Evolutionary conservation across 2,888 invertebrate species (phyloP).

Genomic region (Galerucella calmariensis): DNA sequence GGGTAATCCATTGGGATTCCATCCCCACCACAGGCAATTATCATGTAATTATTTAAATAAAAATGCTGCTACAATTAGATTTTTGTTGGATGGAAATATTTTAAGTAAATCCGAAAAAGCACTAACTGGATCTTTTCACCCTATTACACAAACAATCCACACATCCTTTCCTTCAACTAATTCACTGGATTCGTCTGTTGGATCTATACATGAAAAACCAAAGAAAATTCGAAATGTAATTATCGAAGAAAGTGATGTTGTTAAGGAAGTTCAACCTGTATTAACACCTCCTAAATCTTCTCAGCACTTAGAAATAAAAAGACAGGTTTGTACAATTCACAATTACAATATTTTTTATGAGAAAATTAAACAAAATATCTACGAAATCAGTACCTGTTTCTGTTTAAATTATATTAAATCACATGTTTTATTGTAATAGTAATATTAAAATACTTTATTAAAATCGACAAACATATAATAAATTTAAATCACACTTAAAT

Average conservation of each 20-base stretch:
- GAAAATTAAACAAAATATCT: neutral
- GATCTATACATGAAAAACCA: conserved; percentile 52
- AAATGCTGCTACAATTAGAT: conserved; percentile 66
- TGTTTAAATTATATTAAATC: too few relatives aligned
- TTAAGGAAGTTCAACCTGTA: conserved; percentile 56
- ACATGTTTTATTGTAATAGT: too few relatives aligned
- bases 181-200: conserved; percentile 44
- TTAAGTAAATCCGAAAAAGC: conserved; percentile 69
- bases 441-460: too few relatives aligned
- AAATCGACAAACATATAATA: too few relatives aligned
- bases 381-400: too few relatives aligned
- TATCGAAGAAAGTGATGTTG: conserved; percentile 62
- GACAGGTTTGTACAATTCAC: conserved; percentile 31
- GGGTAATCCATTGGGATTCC: conserved; percentile 73
- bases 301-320: conserved; percentile 49
- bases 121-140: conserved; percentile 64
- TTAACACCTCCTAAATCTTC: conserved; percentile 50
- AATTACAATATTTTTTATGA: neutral
- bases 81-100: conserved; percentile 68
- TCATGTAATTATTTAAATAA: conserved; percentile 70
- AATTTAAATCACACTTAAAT: too few relatives aligned
- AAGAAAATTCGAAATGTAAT: conserved; percentile 62
- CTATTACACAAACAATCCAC: conserved; percentile 43
- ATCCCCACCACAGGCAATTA: conserved; percentile 70
- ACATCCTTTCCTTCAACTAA: conserved; percentile 37